Conservation (phyloP, 2,797 vertebrate genomes). For the Tenualosa thibaudeaui region DNA sequence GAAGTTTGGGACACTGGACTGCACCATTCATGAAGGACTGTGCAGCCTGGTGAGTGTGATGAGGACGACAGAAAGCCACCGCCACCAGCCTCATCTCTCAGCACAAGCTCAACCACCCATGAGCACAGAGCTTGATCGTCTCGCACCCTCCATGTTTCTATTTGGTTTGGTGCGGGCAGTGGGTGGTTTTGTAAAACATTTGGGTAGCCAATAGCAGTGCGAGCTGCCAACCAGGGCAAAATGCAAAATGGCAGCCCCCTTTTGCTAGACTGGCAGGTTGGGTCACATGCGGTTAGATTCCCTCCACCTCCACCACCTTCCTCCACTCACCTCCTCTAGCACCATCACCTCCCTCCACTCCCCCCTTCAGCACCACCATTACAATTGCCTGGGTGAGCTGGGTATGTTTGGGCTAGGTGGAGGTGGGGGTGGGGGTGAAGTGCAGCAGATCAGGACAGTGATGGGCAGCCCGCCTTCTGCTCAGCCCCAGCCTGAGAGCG, state of each 20-base stretch:
- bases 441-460: not conserved
- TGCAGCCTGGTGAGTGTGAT: slow-evolving; percentile 82
- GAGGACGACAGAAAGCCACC: too few species aligned
- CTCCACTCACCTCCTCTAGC: not conserved
- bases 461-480: not conserved
- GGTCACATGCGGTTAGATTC: not conserved
- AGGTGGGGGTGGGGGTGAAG: not conserved
- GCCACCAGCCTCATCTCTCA: too few species aligned
- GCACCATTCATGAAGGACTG: slow-evolving; percentile 89
- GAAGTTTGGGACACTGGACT: slow-evolving; percentile 93
- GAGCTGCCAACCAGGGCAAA: not conserved
- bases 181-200: not conserved
- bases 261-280: not conserved
- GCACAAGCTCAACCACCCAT: not conserved
- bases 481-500: not conserved
- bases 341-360: not conserved
- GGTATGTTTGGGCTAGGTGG: not conserved
- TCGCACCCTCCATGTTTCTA: too few species aligned
- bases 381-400: not conserved
- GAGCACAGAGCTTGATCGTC: not conserved
- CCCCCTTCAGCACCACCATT: too few species aligned
- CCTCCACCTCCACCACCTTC: not conserved
- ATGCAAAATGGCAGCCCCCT: too few species aligned
- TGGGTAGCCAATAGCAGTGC: not conserved
- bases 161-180: too few species aligned